Percentiles rank a stretch among this genome's conserved stretches.
phyloP scores from a whole-genome alignment of 2,113 vertebrate species.

The Rhineura floridana region DNA sequence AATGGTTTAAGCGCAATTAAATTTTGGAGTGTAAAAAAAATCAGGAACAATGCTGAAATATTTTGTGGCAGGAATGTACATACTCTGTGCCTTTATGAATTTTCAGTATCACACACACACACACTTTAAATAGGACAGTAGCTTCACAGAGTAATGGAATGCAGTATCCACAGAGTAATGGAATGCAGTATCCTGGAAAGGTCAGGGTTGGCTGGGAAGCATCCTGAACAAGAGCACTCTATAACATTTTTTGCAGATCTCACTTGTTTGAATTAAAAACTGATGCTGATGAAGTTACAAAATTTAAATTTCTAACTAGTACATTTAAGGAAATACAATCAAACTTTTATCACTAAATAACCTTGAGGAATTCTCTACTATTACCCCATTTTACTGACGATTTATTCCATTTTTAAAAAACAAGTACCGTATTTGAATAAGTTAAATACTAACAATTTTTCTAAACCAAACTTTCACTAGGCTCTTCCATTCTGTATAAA shows the following conservation, averaged over 20 bases:
- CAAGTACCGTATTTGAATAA: conserved; percentile 15
- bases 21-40: neutral
- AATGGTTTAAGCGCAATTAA: neutral
- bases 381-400: neutral
- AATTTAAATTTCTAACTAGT: neutral
- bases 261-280: neutral
- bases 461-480: neutral
- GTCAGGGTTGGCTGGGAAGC: neutral
- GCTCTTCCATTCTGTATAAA: neutral
- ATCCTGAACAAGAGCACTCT: neutral
- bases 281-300: neutral
- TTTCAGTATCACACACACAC: neutral
- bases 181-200: neutral
- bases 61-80: neutral
- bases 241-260: neutral
- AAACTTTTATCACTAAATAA: neutral
- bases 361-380: neutral
- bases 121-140: neutral
- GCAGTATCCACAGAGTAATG: neutral
- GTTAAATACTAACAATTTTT: conserved; percentile 16
- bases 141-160: neutral
- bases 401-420: neutral
- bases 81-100: neutral
- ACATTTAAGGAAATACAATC: neutral
- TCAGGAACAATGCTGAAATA: neutral